Conservation (phyloP, 2,113 vertebrate genomes). For the Stomatorhinus ivindoensis region DNA sequence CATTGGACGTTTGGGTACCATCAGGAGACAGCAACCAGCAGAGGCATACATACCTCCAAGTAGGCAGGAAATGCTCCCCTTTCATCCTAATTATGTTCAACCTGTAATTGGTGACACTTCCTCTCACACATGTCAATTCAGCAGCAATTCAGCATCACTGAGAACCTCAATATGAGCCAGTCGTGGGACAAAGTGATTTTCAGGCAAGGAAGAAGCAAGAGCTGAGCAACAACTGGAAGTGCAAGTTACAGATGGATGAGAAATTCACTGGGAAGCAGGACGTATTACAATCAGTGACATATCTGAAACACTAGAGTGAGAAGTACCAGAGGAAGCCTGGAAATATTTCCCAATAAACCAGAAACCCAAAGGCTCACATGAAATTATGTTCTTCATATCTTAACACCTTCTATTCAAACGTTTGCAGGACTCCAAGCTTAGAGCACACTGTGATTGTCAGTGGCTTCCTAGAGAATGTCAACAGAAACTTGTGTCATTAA, state of each 20-base stretch:
- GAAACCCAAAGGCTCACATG: neutral
- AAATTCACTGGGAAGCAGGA: neutral
- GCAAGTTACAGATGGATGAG: neutral
- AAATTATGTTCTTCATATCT: neutral
- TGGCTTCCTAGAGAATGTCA: neutral
- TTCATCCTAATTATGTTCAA: neutral
- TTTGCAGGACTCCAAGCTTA: neutral
- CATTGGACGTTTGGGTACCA: neutral
- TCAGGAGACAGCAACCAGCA: neutral
- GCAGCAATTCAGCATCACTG: neutral
- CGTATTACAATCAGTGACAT: neutral
- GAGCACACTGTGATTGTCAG: neutral
- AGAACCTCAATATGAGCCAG: neutral
- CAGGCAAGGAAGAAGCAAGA: neutral
- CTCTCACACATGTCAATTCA: neutral
- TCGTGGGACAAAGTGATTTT: neutral
- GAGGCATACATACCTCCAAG: neutral
- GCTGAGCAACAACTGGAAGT: neutral
- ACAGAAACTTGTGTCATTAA: neutral
- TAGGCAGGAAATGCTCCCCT: neutral
- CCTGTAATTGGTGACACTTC: neutral
- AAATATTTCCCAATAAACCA: neutral
- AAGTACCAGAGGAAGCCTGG: neutral
- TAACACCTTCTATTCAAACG: neutral
- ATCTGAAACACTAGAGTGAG: neutral